Conservation (phyloP, 2,113 vertebrate genomes). For the Redunca redunca region DNA sequence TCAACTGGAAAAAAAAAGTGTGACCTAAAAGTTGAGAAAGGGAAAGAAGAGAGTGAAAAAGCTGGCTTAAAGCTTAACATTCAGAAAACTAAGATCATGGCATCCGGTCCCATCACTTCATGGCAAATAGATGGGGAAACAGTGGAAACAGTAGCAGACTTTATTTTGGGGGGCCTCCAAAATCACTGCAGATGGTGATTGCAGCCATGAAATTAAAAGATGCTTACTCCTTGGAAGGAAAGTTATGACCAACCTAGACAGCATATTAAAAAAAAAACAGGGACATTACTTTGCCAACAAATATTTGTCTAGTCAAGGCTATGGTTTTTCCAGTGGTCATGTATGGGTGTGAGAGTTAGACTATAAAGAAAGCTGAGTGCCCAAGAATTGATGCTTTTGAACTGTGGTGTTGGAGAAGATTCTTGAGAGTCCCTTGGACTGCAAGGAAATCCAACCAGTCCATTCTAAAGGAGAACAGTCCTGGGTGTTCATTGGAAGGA, state of each 20-base stretch:
- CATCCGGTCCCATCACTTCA: background rate
- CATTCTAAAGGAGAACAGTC: background rate
- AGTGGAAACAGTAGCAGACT: background rate
- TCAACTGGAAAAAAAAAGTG: background rate
- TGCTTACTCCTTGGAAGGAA: background rate
- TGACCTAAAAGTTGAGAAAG: background rate
- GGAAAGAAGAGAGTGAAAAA: background rate
- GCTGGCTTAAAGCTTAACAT: background rate
- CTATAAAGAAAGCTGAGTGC: background rate
- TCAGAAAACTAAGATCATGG: background rate
- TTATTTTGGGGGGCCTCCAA: background rate
- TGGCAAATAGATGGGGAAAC: background rate
- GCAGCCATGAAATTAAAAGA: background rate
- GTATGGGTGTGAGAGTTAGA: background rate
- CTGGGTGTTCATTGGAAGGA: background rate
- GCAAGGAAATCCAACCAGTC: background rate
- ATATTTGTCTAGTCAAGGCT: background rate
- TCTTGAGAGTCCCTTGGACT: background rate
- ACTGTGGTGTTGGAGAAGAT: background rate
- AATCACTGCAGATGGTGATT: background rate
- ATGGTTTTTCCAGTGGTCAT: background rate
- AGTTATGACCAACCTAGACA: background rate
- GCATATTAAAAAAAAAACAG: background rate
- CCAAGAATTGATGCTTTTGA: background rate
- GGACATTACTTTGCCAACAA: background rate